phyloP scores from a whole-genome alignment of 1,140 invertebrate genomes.

The Drosophila kurseongensis region DNA sequence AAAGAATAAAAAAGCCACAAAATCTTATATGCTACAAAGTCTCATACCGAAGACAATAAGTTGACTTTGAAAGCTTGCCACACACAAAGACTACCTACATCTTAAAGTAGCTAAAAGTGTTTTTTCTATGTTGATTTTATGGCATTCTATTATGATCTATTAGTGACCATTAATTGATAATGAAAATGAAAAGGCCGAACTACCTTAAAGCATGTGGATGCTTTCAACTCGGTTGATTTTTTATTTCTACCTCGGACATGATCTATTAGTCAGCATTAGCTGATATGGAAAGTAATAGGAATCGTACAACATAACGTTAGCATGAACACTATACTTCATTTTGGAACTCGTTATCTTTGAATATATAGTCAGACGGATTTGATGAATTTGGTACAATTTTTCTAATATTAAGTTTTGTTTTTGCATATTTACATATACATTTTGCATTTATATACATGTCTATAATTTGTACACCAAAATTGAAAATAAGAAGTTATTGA shows the following conservation, averaged over 20 bases:
- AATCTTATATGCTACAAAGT: constrained; percentile 15
- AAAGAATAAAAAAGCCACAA: constrained; percentile 37
- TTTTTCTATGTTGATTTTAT: constrained; percentile 59
- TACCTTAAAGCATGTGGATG: constrained; percentile 20
- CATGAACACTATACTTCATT: background rate
- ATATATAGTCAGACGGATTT: background rate
- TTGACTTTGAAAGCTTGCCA: constrained; percentile 28
- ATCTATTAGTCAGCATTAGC: constrained; percentile 21
- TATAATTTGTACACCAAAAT: too few species aligned
- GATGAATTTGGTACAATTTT: background rate
- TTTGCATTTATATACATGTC: too few species aligned
- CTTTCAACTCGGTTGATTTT: background rate
- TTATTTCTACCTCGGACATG: background rate
- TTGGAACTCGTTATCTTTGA: too few species aligned
- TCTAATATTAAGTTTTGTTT: background rate
- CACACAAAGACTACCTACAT: constrained; percentile 54
- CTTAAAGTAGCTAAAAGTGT: constrained; percentile 56
- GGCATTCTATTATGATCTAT: constrained; percentile 75
- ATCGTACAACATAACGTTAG: background rate
- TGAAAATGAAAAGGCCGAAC: constrained; percentile 28
- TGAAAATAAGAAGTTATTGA: too few species aligned
- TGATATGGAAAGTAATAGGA: constrained; percentile 1
- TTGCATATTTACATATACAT: too few species aligned
- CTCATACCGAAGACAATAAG: constrained; percentile 11
- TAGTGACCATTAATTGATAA: constrained; percentile 76